A percentile compares a stretch with the other conserved stretches of the same genome.
Conservation (phyloP, 1,140 invertebrate genomes). For the Tenebrio molitor region DNA sequence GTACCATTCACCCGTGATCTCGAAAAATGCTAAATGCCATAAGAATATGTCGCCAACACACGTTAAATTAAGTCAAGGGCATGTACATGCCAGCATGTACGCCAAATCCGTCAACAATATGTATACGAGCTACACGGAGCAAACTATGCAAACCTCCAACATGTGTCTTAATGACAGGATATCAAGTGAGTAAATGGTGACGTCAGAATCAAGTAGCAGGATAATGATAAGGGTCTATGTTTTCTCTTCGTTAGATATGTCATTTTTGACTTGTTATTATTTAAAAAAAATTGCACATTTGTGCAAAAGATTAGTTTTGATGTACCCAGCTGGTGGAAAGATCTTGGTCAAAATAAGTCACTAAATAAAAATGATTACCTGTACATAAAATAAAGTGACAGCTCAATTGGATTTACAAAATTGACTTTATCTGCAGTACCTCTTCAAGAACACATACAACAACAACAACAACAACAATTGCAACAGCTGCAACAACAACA, state of each 20-base stretch:
- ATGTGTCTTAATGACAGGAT: constrained; percentile 48
- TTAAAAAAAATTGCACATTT: too few species aligned
- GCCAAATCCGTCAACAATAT: constrained; percentile 50
- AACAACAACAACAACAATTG: constrained; percentile 47
- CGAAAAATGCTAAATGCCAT: constrained; percentile 66
- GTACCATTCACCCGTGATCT: constrained; percentile 66
- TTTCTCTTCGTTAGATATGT: too few species aligned
- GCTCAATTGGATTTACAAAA: background rate
- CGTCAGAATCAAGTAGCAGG: too few species aligned
- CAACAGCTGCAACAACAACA: constrained; percentile 35
- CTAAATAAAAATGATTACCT: too few species aligned
- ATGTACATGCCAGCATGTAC: constrained; percentile 37
- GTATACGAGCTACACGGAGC: constrained; percentile 54
- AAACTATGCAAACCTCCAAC: constrained; percentile 39
- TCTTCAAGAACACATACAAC: constrained; percentile 15
- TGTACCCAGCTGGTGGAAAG: too few species aligned
- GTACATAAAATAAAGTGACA: too few species aligned
- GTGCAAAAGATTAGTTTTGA: too few species aligned
- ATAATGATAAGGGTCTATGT: too few species aligned
- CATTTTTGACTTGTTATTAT: too few species aligned
- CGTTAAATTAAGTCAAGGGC: constrained; percentile 40
- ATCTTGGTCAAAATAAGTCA: too few species aligned
- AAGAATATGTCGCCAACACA: constrained; percentile 42
- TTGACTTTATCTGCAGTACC: constrained; percentile 1
- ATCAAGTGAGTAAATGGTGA: constrained; percentile 42